A percentile compares a stretch with the other conserved stretches of the same genome.
These are phyloP conservation scores for Microcebus lehilahytsara DNA, from an alignment of 2,113 vertebrate species.

Conservation along the genomic window DNA sequence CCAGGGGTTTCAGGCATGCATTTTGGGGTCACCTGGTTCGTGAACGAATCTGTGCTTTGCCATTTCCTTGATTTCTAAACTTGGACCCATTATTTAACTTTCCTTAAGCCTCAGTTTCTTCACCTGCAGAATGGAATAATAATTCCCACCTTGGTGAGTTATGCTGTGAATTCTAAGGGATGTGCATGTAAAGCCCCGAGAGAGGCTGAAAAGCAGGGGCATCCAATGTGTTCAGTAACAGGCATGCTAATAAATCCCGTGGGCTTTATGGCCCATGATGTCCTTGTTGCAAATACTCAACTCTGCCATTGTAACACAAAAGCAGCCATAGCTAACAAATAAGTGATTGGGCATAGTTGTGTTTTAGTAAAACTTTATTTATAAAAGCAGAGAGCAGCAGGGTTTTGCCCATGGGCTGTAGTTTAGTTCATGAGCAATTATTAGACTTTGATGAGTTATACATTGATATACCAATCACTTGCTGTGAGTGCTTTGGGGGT, in stretches of 20 bases:
- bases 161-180: neutral
- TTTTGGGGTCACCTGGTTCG: neutral
- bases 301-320: neutral
- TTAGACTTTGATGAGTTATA: neutral
- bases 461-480: neutral
- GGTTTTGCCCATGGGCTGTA: neutral
- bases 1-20: neutral
- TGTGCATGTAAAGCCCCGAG: fast-evolving
- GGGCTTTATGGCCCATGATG: neutral
- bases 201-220: too few species aligned
- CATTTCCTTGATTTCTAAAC: neutral
- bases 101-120: neutral
- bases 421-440: neutral
- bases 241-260: too few species aligned
- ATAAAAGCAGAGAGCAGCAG: neutral
- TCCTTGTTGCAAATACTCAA: neutral
- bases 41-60: neutral
- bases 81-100: neutral
- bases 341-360: too few species aligned
- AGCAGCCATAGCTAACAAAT: too few species aligned
- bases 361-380: neutral
- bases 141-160: neutral
- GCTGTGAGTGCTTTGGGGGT: too few species aligned
- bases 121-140: neutral
- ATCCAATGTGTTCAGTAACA: neutral